Evolutionary conservation across 2,888 invertebrate species (phyloP).

Genomic region (Drosophila affinis): DNA sequence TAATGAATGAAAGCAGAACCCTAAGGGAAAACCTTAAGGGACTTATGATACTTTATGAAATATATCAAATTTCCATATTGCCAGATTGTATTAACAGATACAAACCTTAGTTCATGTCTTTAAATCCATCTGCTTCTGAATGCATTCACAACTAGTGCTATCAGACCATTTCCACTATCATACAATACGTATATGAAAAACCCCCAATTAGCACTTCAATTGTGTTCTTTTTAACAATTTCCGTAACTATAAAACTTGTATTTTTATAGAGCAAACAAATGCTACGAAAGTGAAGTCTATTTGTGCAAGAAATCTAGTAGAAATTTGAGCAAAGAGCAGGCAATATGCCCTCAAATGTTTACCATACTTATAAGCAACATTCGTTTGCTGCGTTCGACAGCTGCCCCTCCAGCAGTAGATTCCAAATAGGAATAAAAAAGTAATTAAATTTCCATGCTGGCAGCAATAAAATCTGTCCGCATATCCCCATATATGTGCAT

Average conservation of each 20-base stretch:
- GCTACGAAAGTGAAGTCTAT: background rate
- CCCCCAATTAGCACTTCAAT: background rate
- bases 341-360: slow-evolving; percentile 3
- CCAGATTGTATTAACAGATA: no score
- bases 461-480: slow-evolving; percentile 18
- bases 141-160: background rate
- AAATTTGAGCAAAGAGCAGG: background rate
- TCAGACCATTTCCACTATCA: background rate
- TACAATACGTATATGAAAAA: background rate
- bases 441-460: slow-evolving; percentile 29
- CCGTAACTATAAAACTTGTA: background rate
- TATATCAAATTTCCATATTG: background rate
- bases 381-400: slow-evolving; percentile 1
- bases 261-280: slow-evolving; percentile 8
- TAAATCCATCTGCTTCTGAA: no score
- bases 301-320: background rate
- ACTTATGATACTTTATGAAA: background rate
- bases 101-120: no score
- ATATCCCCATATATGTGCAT: slow-evolving; percentile 1
- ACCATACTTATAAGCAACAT: slow-evolving; percentile 13
- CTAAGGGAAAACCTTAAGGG: background rate
- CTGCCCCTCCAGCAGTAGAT: background rate
- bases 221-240: background rate
- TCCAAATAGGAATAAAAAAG: slow-evolving; percentile 9
- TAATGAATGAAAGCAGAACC: no score